Evolutionary conservation across 2,113 vertebrate species (phyloP), one percentile per base, ranked within the genome.

Genomic region (Eptesicus fuscus): DNA sequence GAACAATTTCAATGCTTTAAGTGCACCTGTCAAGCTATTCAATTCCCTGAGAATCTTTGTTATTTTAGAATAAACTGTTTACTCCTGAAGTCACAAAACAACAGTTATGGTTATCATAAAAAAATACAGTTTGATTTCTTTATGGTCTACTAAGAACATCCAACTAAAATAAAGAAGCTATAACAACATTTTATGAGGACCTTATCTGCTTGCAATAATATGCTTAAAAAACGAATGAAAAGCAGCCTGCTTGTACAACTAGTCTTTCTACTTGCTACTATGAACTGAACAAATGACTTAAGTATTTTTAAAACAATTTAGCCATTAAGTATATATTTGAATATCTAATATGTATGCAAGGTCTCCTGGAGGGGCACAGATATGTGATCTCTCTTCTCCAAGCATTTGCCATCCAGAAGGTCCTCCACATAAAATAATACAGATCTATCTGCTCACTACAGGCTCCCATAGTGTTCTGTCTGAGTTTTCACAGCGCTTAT

Each of bases 181-280:
- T 9, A 32, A 2, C 73, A 40, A 85, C 65, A 4, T 51, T 95
- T 16, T 70, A 9, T 78, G 18, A 53, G 40, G 73, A 74, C 7
- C 4, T 65, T 90, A 17, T 95, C 73, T 74, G 20, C 30, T 83
- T 87, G 16, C 22, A 56, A 22, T 28, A 47, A 25, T 13, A 78
- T 32, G 83, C 23, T 92, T 85, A 82, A 82, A 92, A 89, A 70
- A 84, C 32, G 53, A 79, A 87, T 77, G 28, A 87, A 96, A 90
- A 87, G 30, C 13, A 76, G 14, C 4, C 17, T 83, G n/a, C 30
- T 49, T 77, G 11, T 76, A 42, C 0, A 83, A 67, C 2, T 7
- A 47, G 5, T 17, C 44, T 90, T 89, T 73, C 23, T 17, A 83
- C 22, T 88, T 73, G 47, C 90, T 85, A 69, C 7, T n/a, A 69